These are phyloP conservation scores for Sesamia nonagrioides DNA, from an alignment of 1,140 invertebrate species.

Conservation along the genomic window DNA sequence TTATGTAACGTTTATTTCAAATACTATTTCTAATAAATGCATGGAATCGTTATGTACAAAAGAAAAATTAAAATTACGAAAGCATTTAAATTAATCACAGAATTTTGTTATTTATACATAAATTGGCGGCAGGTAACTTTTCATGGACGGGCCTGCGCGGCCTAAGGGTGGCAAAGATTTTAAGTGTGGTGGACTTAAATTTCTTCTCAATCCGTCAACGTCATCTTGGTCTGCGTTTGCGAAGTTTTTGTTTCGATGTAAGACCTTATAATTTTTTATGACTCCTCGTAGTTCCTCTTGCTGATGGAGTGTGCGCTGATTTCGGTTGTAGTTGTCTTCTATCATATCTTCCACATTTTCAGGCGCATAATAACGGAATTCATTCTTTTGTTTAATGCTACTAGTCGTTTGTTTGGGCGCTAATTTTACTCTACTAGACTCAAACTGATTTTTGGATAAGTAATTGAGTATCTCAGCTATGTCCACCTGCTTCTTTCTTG, in stretches of 20 bases:
- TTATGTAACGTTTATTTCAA: conserved; percentile 43
- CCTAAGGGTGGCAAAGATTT: conserved; percentile 77
- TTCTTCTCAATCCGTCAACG: conserved; percentile 54
- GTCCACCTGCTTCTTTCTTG: conserved; percentile 70
- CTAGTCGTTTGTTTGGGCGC: conserved; percentile 56
- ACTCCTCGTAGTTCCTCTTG: conserved; percentile 73
- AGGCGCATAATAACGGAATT: conserved; percentile 53
- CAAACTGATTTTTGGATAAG: conserved; percentile 78
- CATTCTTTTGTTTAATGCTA: conserved; percentile 57
- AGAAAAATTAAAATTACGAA: conserved; percentile 46
- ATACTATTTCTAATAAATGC: conserved; percentile 78
- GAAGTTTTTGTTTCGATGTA: conserved; percentile 71
- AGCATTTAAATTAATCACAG: conserved; percentile 70
- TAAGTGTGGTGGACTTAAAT: conserved; percentile 63
- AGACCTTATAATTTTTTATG: conserved; percentile 82
- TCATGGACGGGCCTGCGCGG: conserved; percentile 79
- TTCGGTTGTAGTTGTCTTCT: conserved; percentile 53
- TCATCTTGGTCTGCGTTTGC: conserved; percentile 59
- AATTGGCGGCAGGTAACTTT: conserved; percentile 78
- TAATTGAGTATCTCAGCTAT: conserved; percentile 74
- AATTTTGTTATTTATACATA: conserved; percentile 69
- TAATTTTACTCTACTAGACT: conserved; percentile 74
- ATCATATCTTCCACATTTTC: conserved; percentile 54
- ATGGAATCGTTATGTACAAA: conserved; percentile 70
- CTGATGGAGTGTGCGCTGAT: conserved; percentile 58